Conservation (phyloP, 1,140 invertebrate species). For the Anadara kagoshimensis region DNA sequence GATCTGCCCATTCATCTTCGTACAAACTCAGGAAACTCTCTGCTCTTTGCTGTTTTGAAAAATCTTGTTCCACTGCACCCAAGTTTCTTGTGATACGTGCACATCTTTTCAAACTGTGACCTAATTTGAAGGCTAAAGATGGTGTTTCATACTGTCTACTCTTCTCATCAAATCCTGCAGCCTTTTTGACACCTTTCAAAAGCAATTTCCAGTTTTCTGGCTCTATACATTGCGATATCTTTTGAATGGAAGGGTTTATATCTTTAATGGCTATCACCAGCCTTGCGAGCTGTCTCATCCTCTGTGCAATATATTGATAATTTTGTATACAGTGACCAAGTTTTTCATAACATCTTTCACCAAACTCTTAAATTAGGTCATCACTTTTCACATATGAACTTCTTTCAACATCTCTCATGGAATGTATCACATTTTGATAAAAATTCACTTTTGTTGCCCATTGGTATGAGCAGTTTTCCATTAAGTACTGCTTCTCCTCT, state of each 20-base stretch:
- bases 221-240: background rate
- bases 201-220: constrained; percentile 10
- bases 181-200: background rate
- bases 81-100: constrained; percentile 4
- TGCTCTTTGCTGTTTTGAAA: background rate
- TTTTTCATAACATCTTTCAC: background rate
- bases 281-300: constrained; percentile 11
- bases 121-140: constrained; percentile 11
- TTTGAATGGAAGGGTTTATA: background rate
- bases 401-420: constrained; percentile 16
- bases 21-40: background rate
- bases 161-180: constrained; percentile 13
- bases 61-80: constrained; percentile 2
- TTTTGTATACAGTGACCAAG: constrained; percentile 4
- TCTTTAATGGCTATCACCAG: background rate
- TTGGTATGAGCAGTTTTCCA: background rate
- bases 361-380: constrained; percentile 6
- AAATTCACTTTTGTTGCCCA: too few species aligned
- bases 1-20: background rate
- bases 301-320: constrained; percentile 14
- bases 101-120: constrained; percentile 7
- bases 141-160: background rate
- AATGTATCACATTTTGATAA: too few species aligned
- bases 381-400: background rate
- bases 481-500: background rate